These are phyloP conservation scores for Mesodorylaimus sp. DNA, from an alignment of 2,888 invertebrate species.

Conservation along the genomic window DNA sequence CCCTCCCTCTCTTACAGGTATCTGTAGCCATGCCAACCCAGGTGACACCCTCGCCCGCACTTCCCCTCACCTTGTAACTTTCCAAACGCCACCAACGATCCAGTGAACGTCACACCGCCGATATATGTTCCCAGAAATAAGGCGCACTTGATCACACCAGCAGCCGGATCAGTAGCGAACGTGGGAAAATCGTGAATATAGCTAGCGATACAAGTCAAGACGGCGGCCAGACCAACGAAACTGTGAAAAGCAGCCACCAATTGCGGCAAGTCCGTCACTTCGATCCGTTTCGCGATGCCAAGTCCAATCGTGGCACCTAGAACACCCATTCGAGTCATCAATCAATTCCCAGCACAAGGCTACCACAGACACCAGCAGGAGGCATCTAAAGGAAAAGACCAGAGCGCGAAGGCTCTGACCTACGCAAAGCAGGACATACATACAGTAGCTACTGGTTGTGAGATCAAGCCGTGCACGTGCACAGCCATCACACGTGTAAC, in stretches of 20 bases:
- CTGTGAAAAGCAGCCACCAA: conserved; percentile 68
- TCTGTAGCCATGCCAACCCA: too few species aligned
- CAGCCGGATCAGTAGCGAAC: conserved; percentile 59
- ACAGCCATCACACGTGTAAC: too few species aligned
- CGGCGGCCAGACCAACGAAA: conserved; percentile 68
- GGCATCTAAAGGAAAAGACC: too few species aligned
- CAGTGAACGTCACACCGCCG: conserved; percentile 72
- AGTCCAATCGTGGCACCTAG: conserved; percentile 50
- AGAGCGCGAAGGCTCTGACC: too few species aligned
- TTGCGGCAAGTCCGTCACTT: conserved; percentile 61
- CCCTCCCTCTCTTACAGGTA: too few species aligned
- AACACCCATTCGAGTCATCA: background rate
- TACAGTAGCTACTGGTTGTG: too few species aligned
- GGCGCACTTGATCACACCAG: conserved; percentile 59
- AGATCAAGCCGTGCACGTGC: too few species aligned
- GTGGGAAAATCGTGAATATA: conserved; percentile 64
- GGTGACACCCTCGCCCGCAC: too few species aligned
- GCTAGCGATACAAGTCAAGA: conserved; percentile 63
- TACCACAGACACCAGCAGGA: too few species aligned
- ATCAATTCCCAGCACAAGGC: background rate
- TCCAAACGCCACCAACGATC: conserved; percentile 68
- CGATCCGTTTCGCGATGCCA: conserved; percentile 57
- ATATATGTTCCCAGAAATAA: conserved; percentile 71
- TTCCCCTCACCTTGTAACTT: conserved; percentile 49
- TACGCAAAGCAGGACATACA: too few species aligned